Base-by-base conservation (phyloP, 2,113 vertebrate species). In the Dicrurus megarhynchus region DNA sequence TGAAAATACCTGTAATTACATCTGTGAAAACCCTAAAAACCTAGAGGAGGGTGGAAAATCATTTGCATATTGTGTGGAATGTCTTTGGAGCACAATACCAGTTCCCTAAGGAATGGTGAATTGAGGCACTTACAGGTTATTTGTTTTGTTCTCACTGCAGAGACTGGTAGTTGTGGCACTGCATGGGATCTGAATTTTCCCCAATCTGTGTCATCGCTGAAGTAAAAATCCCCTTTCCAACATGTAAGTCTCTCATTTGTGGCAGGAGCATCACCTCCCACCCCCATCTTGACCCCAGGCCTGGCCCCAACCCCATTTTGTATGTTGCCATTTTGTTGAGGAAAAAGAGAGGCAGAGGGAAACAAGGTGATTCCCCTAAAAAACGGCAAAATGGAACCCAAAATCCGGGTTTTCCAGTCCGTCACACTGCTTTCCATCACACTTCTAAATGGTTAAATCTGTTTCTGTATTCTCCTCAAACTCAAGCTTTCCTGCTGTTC, bases 1-100 rank as follows among this genome's bases (percentile, higher is more conserved):
- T 94, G 85, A 93, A 97, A 97, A 97, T 68, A 97, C 86, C 96
- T 96, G 83, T 87, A 97, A 97, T 96, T 96, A 95, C 88, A 95
- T 97, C 92, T 96, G 69, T 93, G 91, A 96, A 97, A 96, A 41
- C 3, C 20, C 33, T 30, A 3, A 59, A 93, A 84, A 49, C 11
- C 26, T 67, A 82, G 55, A 71, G 50, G 52, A 82, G 49, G 27
- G 23, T 26, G 44, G 85, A 81, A 95, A 97, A 94, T 74, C 5
- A 24, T 69, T 92, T 95, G 37, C 90, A 93, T 97, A 73, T 74
- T 71, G 44, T 87, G 90, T 93, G 84, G 87, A 96, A 97, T 96
- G 83, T 81, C 69, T 96, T 97, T 90, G 71, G 91, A 98, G 78
- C 60, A 93, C 87, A 97, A 83, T 77, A 94, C 24, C 35, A 30